These are phyloP conservation scores for Nemotelus pantherinus DNA, from an alignment of 2,888 invertebrate species.

Conservation along the genomic window DNA sequence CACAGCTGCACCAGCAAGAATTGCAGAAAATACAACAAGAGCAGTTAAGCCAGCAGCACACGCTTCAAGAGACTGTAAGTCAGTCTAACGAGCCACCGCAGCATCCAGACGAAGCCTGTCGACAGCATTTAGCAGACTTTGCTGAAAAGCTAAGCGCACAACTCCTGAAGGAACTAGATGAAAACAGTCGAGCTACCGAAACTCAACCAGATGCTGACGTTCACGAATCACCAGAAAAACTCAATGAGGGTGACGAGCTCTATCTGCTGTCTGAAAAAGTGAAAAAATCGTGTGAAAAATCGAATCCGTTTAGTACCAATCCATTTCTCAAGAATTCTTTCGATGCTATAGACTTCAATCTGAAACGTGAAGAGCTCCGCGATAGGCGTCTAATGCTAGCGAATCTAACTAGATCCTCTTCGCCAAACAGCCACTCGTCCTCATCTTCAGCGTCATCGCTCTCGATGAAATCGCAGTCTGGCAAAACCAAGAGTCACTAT, in stretches of 20 bases:
- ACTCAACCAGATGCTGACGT: neutral
- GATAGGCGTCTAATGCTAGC: conserved; percentile 64
- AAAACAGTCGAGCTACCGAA: conserved; percentile 53
- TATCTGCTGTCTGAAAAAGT: conserved; percentile 57
- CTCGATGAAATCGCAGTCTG: conserved; percentile 28
- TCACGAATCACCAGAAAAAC: neutral
- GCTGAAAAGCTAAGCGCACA: conserved; percentile 86
- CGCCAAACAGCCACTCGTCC: conserved; percentile 56
- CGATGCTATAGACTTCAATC: conserved; percentile 4
- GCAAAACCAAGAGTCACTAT: conserved; percentile 35
- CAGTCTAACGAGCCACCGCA: conserved; percentile 7
- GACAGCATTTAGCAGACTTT: conserved; percentile 79
- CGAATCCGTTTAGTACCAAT: neutral
- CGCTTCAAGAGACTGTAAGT: neutral
- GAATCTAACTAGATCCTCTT: conserved; percentile 61
- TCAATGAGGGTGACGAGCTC: neutral
- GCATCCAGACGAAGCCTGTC: conserved; percentile 67
- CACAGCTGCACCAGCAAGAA: conserved; percentile 36
- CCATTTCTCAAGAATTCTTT: conserved; percentile 14
- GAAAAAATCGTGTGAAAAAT: conserved; percentile 55
- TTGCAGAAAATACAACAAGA: conserved; percentile 27
- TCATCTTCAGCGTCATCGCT: conserved; percentile 62
- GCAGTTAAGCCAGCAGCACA: conserved; percentile 27
- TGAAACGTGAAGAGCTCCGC: conserved; percentile 61
- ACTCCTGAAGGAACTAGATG: conserved; percentile 80